These are phyloP conservation scores for Lethenteron reissneri DNA, from an alignment of 2,113 vertebrate genomes.

Conservation along the genomic window DNA sequence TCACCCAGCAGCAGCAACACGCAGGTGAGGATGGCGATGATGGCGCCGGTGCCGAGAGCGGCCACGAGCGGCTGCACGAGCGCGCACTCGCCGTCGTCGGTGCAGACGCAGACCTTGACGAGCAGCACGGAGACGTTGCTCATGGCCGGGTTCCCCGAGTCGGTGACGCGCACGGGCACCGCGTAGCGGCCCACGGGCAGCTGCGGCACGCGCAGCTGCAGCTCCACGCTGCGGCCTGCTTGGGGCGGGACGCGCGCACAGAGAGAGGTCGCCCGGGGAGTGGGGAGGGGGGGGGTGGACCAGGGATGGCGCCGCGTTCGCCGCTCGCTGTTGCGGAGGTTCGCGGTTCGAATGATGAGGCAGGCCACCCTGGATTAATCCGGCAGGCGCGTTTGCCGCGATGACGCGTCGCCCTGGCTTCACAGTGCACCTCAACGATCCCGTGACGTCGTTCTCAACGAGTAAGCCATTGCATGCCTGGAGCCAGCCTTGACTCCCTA, in stretches of 20 bases:
- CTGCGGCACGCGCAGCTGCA: constrained; percentile 53
- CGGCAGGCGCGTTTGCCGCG: constrained; percentile 23
- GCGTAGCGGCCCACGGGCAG: constrained; percentile 74
- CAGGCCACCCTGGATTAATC: constrained; percentile 22
- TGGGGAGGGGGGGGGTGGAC: background rate
- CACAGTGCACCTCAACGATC: no score
- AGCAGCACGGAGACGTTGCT: constrained; percentile 70
- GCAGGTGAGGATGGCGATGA: constrained; percentile 76
- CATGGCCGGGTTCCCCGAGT: constrained; percentile 77
- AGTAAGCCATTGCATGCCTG: no score
- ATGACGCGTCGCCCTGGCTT: constrained; percentile 13
- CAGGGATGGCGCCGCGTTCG: constrained; percentile 6
- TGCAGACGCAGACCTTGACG: constrained; percentile 82
- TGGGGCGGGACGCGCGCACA: background rate
- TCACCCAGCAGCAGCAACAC: constrained; percentile 73
- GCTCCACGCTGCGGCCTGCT: constrained; percentile 19
- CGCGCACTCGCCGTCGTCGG: constrained; percentile 74
- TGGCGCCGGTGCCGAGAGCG: constrained; percentile 64
- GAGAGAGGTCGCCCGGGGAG: constrained; percentile 49
- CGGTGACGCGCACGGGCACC: constrained; percentile 56
- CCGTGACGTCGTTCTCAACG: no score
- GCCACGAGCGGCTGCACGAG: constrained; percentile 54
- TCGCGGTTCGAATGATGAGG: constrained; percentile 19
- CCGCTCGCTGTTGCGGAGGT: constrained; percentile 20
- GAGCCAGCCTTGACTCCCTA: no score